Percentiles rank a stretch among this genome's conserved stretches.
phyloP scores from a whole-genome alignment of 2,113 vertebrate species.

The Leuciscus idus region DNA sequence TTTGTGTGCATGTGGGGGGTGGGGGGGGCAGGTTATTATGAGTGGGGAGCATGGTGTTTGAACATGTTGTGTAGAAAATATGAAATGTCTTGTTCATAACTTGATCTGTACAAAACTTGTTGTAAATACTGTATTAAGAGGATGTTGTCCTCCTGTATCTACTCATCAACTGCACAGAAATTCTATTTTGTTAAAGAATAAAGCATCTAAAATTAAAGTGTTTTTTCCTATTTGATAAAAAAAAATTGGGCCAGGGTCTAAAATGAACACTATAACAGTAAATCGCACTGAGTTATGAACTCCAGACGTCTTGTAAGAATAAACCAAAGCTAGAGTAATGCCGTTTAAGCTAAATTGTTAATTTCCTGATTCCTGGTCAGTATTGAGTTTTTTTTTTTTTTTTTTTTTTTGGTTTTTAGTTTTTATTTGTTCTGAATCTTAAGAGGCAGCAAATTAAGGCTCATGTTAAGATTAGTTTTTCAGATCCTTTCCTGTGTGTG shows the following conservation, averaged over 20 bases:
- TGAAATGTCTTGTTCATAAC: conserved; percentile 35
- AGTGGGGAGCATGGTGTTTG: not conserved
- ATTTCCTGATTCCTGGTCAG: not conserved
- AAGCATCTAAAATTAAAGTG: conserved; percentile 31
- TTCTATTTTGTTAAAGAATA: conserved; percentile 61
- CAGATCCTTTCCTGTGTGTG: not conserved
- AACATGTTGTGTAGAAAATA: conserved; percentile 10
- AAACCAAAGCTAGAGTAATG: no score
- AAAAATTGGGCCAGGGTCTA: not conserved
- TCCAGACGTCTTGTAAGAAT: no score
- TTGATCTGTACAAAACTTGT: conserved; percentile 49
- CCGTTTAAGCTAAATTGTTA: not conserved
- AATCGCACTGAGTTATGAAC: not conserved
- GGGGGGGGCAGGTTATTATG: not conserved
- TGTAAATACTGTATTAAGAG: conserved; percentile 55
- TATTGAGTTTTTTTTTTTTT: not conserved
- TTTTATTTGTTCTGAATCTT: not conserved
- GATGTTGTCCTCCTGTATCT: conserved; percentile 40
- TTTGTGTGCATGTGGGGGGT: conserved; percentile 1
- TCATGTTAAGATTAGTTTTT: not conserved
- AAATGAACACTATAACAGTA: not conserved
- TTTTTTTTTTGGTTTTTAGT: no score
- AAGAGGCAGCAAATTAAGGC: not conserved
- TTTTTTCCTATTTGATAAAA: not conserved
- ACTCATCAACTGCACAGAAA: conserved; percentile 48